Evolutionary conservation across 2,113 vertebrate species (phyloP), one percentile per base, ranked within the genome.

Genomic region (Silurus meridionalis): DNA sequence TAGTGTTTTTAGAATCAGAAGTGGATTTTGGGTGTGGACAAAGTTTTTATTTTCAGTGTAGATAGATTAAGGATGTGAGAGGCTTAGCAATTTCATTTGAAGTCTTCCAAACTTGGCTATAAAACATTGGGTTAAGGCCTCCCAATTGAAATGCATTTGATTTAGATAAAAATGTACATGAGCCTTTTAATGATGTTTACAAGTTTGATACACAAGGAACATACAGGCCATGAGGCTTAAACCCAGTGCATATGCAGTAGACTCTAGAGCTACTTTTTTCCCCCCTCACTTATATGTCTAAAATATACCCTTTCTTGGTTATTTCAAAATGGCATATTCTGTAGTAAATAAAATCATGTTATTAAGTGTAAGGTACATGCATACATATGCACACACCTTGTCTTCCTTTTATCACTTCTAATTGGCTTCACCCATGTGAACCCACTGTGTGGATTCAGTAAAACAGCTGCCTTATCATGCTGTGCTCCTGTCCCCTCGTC

Each of bases 401-500:
- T 23, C 9, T 61, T 58, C 10, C 21, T 82, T 55, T 83, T 69
- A 58, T 55, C 14, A 55, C 55, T 71, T 83, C 25, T 85, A 67
- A 82, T 53, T 82, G 75, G 74, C 69, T 78, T 75, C 1, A 63
- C 25, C 69, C 50, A 28, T 14, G 37, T 37, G 37, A 37, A 37
- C 37, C 37, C 48, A 52, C 25, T 55, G 5, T 23, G 25, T 61
- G 85, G 57, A 57, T 13, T 57, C 53, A 72, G 52, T 75, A 25
- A 55, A 64, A 67, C 61, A 69, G 74, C 67, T 63, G n/a, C 25
- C 53, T 55, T 60, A 55, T 66, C 67, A 78, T 81, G 53, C 66
- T 75, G 25, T 17, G 58, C 80, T 61, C 9, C 72, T 83, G 5
- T 57, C 66, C 25, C 81, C 52, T 37, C 72, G 1, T 69, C 23